Base-by-base conservation (phyloP, 2,113 vertebrate species). In the Perca flavescens region DNA sequence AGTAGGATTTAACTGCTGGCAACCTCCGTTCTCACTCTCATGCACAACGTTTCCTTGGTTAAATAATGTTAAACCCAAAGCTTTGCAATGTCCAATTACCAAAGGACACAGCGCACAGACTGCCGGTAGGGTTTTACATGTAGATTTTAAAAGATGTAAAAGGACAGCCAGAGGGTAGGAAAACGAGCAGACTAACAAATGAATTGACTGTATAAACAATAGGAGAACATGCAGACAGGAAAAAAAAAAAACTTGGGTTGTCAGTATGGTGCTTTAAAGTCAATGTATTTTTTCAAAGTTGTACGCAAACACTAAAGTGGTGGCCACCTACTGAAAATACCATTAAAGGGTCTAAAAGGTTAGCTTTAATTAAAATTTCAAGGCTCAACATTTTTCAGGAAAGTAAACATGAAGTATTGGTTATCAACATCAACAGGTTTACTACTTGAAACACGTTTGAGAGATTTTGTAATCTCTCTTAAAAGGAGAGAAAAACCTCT, bases 81-180 rank as follows among this genome's bases (percentile, higher is more conserved):
- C 34, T 64, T 68, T 53, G 49, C 61, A 79, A 71, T 25, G 60
- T 66, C 70, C 52, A 89, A 79, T 89, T 87, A 73, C 64, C 56
- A 79, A 80, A 77, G 74, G 79, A 58, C 49, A 19, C 62, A 56
- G 75, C 40, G 8, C 28, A 34, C 56, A 66, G 16, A 67, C 43
- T 46, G 71, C 72, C 78, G 28, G 43, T 62, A 74, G 56, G 60
- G 65, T 63, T 71, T 66, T 47, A 62, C 74, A 71, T 74, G 40
- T 66, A 58, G 56, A 84, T 85, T 89, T 57, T 74, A 40, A 85
- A 70, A 74, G 72, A 78, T 65, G 85, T 82, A 34, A 74, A 82
- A 82, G 74, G 86, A 71, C 58, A 58, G 65, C 65, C 50, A 22
- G 57, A 50, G 57, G 73, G 63, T 21, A 53, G 31, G 34, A 53